Evolutionary conservation across 2,888 invertebrate species (phyloP), one percentile per base, ranked within the genome.

Genomic region (Folsomia manolachei): DNA sequence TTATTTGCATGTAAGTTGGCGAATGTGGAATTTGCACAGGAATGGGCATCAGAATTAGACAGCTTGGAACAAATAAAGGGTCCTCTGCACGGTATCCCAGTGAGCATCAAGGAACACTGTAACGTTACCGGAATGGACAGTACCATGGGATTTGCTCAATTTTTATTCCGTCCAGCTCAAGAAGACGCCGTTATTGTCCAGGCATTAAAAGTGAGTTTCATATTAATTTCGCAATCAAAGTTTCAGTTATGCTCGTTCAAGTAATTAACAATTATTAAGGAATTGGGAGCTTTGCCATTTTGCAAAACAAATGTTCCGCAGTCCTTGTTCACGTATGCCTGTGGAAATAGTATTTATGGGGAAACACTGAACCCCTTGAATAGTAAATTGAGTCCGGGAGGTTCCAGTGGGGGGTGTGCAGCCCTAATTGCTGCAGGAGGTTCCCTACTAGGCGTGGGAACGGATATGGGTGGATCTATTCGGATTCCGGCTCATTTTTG

Each of bases 401-500:
- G 86, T 0, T 85, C 85, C 0, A 84, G 84, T 1, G 85, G 86
- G 1, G 86, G 85, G 1, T 84, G 84, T 75, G 84, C 82, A 1
- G 84, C 85, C 1, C 81, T 86, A 1, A 81, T 86, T 53, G 84
- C 83, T 0, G 81, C 81, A 1, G 83, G 83, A 11, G 86, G 85
- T 0, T 84, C 85, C 1, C 75, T 84, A 1, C 75, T 86, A 14
- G 85, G 85, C 1, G 81, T 85, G n/a, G 85, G 84, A 1, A 82
- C 82, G 27, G 86, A 86, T 73, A 83, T 85, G 27, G 86, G 84
- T 2, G 86, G 86, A 60, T 85, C 85, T 70, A 83, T 86, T 27
- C 82, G 86, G 11, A 83, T 85, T 64, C 86, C 86, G 0, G 82
- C 84, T 23, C 83, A 74, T 83, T 85, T 80, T 84, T 85, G 63